phyloP scores from a whole-genome alignment of 2,888 invertebrate species.

The Lycia hirtaria region DNA sequence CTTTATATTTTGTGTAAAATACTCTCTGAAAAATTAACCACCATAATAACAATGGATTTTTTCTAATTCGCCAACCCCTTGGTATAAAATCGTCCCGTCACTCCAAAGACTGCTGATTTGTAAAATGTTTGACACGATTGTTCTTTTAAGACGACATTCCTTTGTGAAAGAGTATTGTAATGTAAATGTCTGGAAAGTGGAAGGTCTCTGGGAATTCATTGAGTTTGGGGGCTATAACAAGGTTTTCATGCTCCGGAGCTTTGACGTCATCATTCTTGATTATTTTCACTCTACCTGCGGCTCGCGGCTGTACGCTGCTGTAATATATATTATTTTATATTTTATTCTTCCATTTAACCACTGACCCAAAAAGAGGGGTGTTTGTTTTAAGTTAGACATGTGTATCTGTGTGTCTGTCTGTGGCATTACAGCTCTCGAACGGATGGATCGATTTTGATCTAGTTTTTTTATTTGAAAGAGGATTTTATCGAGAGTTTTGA shows the following conservation, averaged over 20 bases:
- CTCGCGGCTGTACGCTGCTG: neutral
- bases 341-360: no score
- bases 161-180: conserved; percentile 27
- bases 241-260: conserved; percentile 15
- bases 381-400: no score
- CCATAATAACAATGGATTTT: neutral
- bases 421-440: no score
- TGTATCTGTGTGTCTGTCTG: no score
- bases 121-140: conserved; percentile 35
- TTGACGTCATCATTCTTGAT: conserved; percentile 13
- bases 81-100: conserved; percentile 20
- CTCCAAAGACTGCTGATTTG: conserved; percentile 36
- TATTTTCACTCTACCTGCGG: neutral
- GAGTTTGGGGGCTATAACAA: conserved; percentile 14
- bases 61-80: conserved; percentile 17
- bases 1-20: no score
- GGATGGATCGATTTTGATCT: no score
- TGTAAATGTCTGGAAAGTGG: conserved; percentile 33
- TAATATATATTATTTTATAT: neutral
- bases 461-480: no score
- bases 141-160: conserved; percentile 29
- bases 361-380: no score
- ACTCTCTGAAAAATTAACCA: neutral
- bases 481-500: no score
- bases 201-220: conserved; percentile 17